Percentiles rank a stretch among this genome's conserved stretches.
phyloP scores from a whole-genome alignment of 1,140 invertebrate species.

The Trachymyrmex cornetzi region DNA sequence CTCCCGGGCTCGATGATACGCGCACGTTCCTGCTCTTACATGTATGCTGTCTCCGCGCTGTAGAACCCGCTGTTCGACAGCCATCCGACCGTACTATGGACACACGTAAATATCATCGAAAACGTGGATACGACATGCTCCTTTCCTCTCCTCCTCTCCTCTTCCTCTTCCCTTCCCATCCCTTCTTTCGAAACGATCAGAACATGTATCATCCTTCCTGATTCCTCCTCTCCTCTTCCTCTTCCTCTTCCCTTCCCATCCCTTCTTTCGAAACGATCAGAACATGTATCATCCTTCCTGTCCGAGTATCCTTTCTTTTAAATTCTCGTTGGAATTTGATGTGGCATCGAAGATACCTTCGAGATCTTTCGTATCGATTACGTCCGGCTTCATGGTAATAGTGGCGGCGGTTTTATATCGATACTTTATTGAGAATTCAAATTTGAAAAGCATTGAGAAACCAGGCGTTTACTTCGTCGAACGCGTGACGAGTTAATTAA shows the following conservation, averaged over 20 bases:
- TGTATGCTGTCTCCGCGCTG: conserved; percentile 55
- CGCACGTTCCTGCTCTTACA: conserved; percentile 37
- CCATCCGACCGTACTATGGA: conserved; percentile 58
- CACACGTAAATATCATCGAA: conserved; percentile 74
- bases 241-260: too few species aligned
- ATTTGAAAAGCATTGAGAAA: conserved; percentile 35
- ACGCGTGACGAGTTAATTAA: conserved; percentile 73
- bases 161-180: too few species aligned
- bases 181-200: conserved; percentile 29
- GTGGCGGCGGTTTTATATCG: neutral
- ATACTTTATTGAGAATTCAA: conserved; percentile 68
- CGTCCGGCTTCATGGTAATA: neutral
- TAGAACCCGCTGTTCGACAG: conserved; percentile 75
- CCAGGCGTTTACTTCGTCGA: conserved; percentile 5
- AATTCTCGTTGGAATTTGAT: conserved; percentile 69
- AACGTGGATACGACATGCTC: conserved; percentile 63
- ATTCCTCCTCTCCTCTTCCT: neutral
- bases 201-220: conserved; percentile 48
- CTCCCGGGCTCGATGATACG: conserved; percentile 63
- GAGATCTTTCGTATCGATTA: conserved; percentile 64
- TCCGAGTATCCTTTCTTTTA: conserved; percentile 38
- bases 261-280: conserved; percentile 29
- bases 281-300: conserved; percentile 48
- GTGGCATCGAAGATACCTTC: conserved; percentile 45
- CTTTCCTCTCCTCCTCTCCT: neutral